Evolutionary conservation across 1,140 invertebrate genomes (phyloP).

Genomic region (Hycleus cichorii): DNA sequence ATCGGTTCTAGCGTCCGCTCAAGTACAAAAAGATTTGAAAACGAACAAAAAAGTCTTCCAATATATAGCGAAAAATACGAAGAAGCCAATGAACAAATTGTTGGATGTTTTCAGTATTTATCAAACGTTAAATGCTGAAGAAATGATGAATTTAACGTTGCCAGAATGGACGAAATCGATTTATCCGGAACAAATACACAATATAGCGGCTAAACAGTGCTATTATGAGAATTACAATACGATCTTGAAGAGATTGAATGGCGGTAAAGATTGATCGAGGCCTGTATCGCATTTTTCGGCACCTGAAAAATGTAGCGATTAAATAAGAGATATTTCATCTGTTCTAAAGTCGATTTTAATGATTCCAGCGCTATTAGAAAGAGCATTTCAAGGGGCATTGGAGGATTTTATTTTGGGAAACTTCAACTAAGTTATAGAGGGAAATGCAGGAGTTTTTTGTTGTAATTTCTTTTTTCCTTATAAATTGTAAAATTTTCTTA

Average conservation of each 20-base stretch:
- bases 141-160: conserved; percentile 31
- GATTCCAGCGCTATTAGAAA: no score
- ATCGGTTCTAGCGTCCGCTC: conserved; percentile 20
- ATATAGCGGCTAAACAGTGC: conserved; percentile 27
- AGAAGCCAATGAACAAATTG: conserved; percentile 17
- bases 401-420: no score
- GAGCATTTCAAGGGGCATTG: no score
- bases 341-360: no score
- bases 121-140: conserved; percentile 34
- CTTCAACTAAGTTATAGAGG: no score
- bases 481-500: no score
- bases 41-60: conserved; percentile 20
- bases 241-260: conserved; percentile 31
- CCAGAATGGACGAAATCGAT: conserved; percentile 33
- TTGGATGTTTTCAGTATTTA: conserved; percentile 30
- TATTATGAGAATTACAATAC: conserved; percentile 31
- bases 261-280: conserved; percentile 24
- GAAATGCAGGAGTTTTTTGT: no score
- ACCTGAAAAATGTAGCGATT: background rate
- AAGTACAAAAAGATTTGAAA: conserved; percentile 22
- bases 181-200: conserved; percentile 27
- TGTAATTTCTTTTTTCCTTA: no score
- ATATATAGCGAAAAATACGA: conserved; percentile 28
- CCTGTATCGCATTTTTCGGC: no score
- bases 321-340: background rate